phyloP scores from a whole-genome alignment of 2,113 vertebrate genomes.

The Archocentrus centrarchus region DNA sequence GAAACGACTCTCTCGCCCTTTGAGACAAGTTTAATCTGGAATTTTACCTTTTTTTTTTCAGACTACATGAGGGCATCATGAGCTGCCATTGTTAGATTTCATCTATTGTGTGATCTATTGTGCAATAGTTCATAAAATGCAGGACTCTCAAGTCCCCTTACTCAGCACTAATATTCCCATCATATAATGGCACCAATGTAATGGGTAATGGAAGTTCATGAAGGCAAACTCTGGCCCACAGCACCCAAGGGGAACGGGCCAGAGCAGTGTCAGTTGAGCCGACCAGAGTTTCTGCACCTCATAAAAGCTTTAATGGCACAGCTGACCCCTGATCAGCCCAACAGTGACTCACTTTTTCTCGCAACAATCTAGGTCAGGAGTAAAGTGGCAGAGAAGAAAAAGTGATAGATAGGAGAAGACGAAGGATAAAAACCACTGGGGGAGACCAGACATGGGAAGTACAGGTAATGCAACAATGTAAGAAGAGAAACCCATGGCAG shows the following conservation, averaged over 20 bases:
- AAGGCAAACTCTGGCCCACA: neutral
- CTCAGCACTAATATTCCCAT: conserved; percentile 16
- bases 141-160: neutral
- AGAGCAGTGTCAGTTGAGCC: neutral
- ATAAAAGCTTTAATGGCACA: conserved; percentile 38
- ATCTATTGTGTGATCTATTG: neutral
- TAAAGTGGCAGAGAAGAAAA: neutral
- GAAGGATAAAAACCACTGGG: neutral
- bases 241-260: neutral
- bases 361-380: conserved; percentile 19
- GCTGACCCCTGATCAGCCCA: conserved; percentile 20
- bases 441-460: neutral
- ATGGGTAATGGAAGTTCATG: neutral
- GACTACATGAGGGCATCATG: neutral
- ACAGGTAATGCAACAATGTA: neutral
- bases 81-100: neutral
- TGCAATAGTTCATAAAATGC: neutral
- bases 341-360: conserved; percentile 27
- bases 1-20: neutral
- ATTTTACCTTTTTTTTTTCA: neutral
- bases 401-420: neutral
- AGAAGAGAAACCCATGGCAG: neutral
- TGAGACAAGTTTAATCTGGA: neutral
- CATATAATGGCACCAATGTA: neutral
- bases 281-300: conserved; percentile 25